phyloP scores from a whole-genome alignment of 2,113 vertebrate genomes.

The Ariopsis seemanni region DNA sequence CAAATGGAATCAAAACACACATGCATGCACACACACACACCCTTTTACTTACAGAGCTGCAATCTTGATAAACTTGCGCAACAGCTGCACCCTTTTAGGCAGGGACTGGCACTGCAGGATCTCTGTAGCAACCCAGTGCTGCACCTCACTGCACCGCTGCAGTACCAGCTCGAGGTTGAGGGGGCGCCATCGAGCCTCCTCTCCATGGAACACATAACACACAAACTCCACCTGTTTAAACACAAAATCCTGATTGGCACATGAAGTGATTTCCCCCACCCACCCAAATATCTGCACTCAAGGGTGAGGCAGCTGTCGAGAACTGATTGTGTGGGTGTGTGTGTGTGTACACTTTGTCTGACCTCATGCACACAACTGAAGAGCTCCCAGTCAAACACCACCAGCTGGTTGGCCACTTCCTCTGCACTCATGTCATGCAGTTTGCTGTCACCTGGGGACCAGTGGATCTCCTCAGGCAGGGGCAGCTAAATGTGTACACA shows the following conservation, averaged over 20 bases:
- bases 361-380: constrained; percentile 97
- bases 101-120: constrained; percentile 90
- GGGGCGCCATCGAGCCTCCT: constrained; percentile 90
- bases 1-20: background rate
- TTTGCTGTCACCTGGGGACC: constrained; percentile 89
- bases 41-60: constrained; percentile 85
- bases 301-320: background rate
- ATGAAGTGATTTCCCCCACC: background rate
- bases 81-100: constrained; percentile 88
- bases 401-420: constrained; percentile 91
- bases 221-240: constrained; percentile 88
- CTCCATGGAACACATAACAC: constrained; percentile 93
- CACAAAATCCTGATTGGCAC: background rate
- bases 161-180: constrained; percentile 95
- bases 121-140: constrained; percentile 96
- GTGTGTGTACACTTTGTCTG: constrained; percentile 9
- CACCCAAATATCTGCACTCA: background rate
- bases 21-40: background rate
- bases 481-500: constrained; percentile 75
- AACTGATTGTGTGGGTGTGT: constrained; percentile 2
- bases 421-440: constrained; percentile 92
- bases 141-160: constrained; percentile 95
- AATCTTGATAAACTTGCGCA: constrained; percentile 97
- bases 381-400: constrained; percentile 94
- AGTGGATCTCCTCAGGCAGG: constrained; percentile 91